Percentiles rank a stretch among this genome's conserved stretches.
Conservation (phyloP, 2,888 invertebrate species). For the Petrolisthes manimaculis region DNA sequence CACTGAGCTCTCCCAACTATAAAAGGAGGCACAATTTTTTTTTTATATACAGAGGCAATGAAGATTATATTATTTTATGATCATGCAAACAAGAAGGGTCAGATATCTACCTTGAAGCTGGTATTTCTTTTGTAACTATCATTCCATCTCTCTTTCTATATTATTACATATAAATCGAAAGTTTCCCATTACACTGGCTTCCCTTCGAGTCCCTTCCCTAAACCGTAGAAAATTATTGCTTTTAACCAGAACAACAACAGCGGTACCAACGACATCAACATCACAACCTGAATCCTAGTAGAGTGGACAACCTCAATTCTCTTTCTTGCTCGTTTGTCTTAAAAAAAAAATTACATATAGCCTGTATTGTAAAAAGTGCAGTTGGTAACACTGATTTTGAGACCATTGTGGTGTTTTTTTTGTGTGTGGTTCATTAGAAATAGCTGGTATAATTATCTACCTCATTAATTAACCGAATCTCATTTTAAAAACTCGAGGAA, state of each 20-base stretch:
- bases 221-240: conserved; percentile 53
- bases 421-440: too few species aligned
- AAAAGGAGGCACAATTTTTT: not conserved
- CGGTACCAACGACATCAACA: conserved; percentile 40
- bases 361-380: too few species aligned
- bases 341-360: not conserved
- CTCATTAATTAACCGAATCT: too few species aligned
- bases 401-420: too few species aligned
- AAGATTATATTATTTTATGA: not conserved
- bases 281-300: conserved; percentile 44
- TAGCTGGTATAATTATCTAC: too few species aligned
- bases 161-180: not conserved
- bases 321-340: not conserved
- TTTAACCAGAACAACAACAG: conserved; percentile 46
- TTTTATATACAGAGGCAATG: conserved; percentile 3
- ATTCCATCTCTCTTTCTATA: not conserved
- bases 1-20: too few species aligned
- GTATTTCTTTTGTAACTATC: not conserved
- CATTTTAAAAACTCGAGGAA: too few species aligned
- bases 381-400: too few species aligned
- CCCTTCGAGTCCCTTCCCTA: conserved; percentile 4
- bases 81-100: too few species aligned
- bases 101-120: too few species aligned
- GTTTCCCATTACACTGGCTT: not conserved
- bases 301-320: conserved; percentile 12